Base-by-base conservation (phyloP, 2,797 vertebrate species). In the Gambelia wislizenii region DNA sequence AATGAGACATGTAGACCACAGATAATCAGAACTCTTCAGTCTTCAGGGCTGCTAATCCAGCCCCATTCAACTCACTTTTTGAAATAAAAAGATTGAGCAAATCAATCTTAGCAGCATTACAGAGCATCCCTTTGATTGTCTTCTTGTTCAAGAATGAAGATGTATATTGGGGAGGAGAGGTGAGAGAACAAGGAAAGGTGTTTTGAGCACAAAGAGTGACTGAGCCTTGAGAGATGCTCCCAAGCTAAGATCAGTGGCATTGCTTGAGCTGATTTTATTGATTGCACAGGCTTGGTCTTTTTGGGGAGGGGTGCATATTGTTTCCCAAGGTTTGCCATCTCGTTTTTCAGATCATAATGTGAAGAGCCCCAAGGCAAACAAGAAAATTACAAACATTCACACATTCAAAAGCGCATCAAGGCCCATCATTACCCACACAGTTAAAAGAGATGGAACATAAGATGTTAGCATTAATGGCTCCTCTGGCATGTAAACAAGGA, bases 311-410 rank as follows among this genome's bases (percentile, higher is more conserved):
- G 42, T 27, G 74, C 36, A 85, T 75, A 33, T 78, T 92, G 9
- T 49, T 93, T 92, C 89, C 90, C 10, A 1, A 84, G 87, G 89
- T 80, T 86, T 2, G n/a, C 44, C 74, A 52, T 83, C 93, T 94
- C 79, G 93, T 96, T 95, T 76, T 96, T 93, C 86, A 93, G 94
- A 95, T 80, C 8, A 86, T 76, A 88, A 92, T 84, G 89, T 91
- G 85, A 78, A 87, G 92, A 36, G 83, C 89, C 87, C 69, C 72
- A 49, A 80, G 83, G 87, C n/a, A 90, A 84, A 59, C 86, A 72
- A 89, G 92, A 94, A 96, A 95, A 94, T 94, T 78, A 95, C 67
- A 95, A 93, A 91, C 3, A 85, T 90, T 91, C 44, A 69, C 67
- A 84, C 25, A 77, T 94, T 90, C 0, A 0, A 84, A 87, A 92